Evolutionary conservation across 2,888 invertebrate species (phyloP).

Genomic region (Drosophila phalerata): DNA sequence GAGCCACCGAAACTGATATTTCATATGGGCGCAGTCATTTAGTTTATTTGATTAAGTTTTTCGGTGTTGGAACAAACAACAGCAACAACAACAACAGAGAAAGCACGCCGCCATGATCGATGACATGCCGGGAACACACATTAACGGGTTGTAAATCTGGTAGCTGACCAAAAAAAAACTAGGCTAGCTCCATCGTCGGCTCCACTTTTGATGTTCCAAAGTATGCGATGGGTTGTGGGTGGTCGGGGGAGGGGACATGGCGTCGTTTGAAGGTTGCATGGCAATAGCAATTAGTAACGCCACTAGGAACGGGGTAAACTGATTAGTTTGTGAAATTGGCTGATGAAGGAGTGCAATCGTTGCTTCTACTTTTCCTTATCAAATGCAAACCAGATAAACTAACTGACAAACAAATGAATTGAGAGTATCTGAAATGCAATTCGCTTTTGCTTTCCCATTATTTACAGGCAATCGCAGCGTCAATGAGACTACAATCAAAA

Average conservation of each 20-base stretch:
- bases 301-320: slow-evolving; percentile 9
- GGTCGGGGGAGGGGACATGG: slow-evolving; percentile 32
- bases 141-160: slow-evolving; percentile 79
- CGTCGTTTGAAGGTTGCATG: slow-evolving; percentile 75
- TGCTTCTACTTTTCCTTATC: slow-evolving; percentile 44
- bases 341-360: slow-evolving; percentile 18
- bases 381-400: slow-evolving; percentile 52
- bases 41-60: slow-evolving; percentile 68
- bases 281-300: slow-evolving; percentile 75
- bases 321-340: slow-evolving; percentile 18
- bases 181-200: slow-evolving; percentile 56
- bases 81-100: slow-evolving; percentile 54
- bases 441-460: background rate
- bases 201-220: slow-evolving; percentile 65
- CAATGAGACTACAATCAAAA: slow-evolving; percentile 89
- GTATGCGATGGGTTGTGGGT: slow-evolving; percentile 6
- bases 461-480: slow-evolving; percentile 83
- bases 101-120: slow-evolving; percentile 81
- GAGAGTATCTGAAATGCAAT: slow-evolving; percentile 11
- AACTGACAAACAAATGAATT: slow-evolving; percentile 23
- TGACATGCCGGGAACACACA: slow-evolving; percentile 71
- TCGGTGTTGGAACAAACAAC: slow-evolving; percentile 34
- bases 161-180: slow-evolving; percentile 55
- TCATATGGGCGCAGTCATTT: slow-evolving; percentile 53
- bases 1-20: slow-evolving; percentile 63